Conservation (phyloP, 1,140 invertebrate genomes). For the Battus philenor region DNA sequence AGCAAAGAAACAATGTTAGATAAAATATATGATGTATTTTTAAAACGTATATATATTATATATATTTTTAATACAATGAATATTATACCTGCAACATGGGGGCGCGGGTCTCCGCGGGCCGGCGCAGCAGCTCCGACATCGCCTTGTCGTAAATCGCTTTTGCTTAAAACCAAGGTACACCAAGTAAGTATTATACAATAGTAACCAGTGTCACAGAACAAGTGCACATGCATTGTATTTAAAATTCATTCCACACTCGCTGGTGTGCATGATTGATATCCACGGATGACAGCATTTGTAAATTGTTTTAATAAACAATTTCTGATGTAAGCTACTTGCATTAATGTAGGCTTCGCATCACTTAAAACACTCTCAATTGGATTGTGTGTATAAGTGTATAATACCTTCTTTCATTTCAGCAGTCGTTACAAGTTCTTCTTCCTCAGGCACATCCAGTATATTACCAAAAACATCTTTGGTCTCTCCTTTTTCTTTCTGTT, state of each 20-base stretch:
- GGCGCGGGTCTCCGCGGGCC: slow-evolving; percentile 78
- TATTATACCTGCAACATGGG: too few relatives aligned
- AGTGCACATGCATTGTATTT: slow-evolving; percentile 1
- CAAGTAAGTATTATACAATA: too few relatives aligned
- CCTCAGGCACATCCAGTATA: slow-evolving; percentile 63
- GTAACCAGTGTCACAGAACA: neutral
- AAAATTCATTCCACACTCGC: neutral
- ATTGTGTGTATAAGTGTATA: too few relatives aligned
- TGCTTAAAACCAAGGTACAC: slow-evolving; percentile 76
- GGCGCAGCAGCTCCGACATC: slow-evolving; percentile 79
- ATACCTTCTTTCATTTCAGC: slow-evolving; percentile 79
- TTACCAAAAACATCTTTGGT: slow-evolving; percentile 59
- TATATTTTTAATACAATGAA: too few relatives aligned
- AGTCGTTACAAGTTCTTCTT: slow-evolving; percentile 71
- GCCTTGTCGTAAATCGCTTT: slow-evolving; percentile 82
- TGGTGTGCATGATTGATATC: neutral
- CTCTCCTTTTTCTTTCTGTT: slow-evolving; percentile 65
- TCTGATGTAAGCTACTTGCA: too few relatives aligned
- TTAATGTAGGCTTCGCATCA: too few relatives aligned
- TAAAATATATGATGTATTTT: too few relatives aligned
- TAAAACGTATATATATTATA: too few relatives aligned
- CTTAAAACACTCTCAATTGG: too few relatives aligned
- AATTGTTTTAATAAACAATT: neutral
- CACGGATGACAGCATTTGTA: neutral
- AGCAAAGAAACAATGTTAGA: too few relatives aligned